Evolutionary conservation across 2,888 invertebrate genomes (phyloP), one percentile per base, ranked within the genome.

Genomic region (Mycalesis mineus): DNA sequence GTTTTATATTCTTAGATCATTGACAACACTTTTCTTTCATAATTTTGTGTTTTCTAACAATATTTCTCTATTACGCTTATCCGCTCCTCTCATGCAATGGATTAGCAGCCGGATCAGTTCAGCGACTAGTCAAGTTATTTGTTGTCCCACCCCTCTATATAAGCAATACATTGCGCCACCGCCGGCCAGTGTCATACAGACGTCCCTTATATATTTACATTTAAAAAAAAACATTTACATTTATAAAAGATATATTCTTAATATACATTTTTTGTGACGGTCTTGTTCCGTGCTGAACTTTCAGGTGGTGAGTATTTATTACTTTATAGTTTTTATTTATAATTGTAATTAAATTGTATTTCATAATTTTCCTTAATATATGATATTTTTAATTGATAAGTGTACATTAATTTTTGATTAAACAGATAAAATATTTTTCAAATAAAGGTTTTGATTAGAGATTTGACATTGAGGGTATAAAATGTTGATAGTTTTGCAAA

Each of bases 101-200:
- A 44, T 7, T 33, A 57, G 9, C 41, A 29, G 57, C 57, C 55
- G 31, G 15, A 63, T 63, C 28, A 36, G 61, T 70, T 67, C 60
- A 58, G 29, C 69, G 67, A 70, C 72, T 55, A 67, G 68, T 73
- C 68, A 62, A 62, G 53, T 62, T 61, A 69, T 67, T 58, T 45
- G 66, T 69, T 67, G 67, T 57, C 58, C 60, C 64, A 61, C 72
- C 74, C 81, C 80, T 73, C 80, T 83, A 84, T 84, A 84, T 78
- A 83, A 84, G 75, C 75, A 70, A 66, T 60, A 72, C 71, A 63
- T 65, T 72, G 65, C 61, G 58, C 65, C 60, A 59, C 63, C 58
- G 59, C 58, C 68, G 68, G 67, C 69, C 84, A 84, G 83, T 83
- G 69, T 64, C 57, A 56, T 57, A 65, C 65, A 61, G 69, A 61